Evolutionary conservation across 2,113 vertebrate genomes (phyloP), one percentile per base, ranked within the genome.

Genomic region (Indicator maculatus): DNA sequence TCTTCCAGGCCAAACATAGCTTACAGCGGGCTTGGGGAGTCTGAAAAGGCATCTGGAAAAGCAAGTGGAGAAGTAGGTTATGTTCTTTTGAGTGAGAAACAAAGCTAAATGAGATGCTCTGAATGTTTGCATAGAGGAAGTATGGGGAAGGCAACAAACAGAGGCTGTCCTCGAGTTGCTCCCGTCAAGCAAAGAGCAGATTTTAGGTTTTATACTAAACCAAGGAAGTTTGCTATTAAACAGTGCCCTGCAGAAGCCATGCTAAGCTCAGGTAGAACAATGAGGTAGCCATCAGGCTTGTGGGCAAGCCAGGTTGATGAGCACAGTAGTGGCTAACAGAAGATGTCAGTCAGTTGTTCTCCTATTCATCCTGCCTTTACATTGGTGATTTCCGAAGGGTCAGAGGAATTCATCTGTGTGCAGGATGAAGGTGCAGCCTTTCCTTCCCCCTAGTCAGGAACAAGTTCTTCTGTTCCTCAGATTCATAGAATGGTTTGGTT

Each of bases 51-150:
- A 87, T 86, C 78, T 83, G 86, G 72, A 50, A 55, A 86, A 90
- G 76, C 83, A 59, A 72, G 66, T 7, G 83, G 61, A 47, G 70
- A 72, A 82, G 81, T 30, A 38, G 56, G n/a, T 82, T 78, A 9
- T 69, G 7, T 50, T 66, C 59, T 70, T 84, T 12, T 20, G 71
- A 83, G 78, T 41, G 33, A 70, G 18, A 87, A 96, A 78, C 58
- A 89, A 50, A 90, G 86, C 61, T 45, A 89, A 95, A 93, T 20
- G 66, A 92, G 52, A 82, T 76, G 86, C 50, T 94, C 89, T 82
- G 91, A 38, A 82, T 84, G 84, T 92, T 79, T 93, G 81, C 71
- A 70, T 23, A 58, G 77, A 58, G 39, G 44, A 92, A 91, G 47
- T 85, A 74, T 16, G n/a, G 2, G 17, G 53, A 63, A 92, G 80